These are phyloP conservation scores for Nomada flava DNA, from an alignment of 2,888 invertebrate species.

Conservation along the genomic window DNA sequence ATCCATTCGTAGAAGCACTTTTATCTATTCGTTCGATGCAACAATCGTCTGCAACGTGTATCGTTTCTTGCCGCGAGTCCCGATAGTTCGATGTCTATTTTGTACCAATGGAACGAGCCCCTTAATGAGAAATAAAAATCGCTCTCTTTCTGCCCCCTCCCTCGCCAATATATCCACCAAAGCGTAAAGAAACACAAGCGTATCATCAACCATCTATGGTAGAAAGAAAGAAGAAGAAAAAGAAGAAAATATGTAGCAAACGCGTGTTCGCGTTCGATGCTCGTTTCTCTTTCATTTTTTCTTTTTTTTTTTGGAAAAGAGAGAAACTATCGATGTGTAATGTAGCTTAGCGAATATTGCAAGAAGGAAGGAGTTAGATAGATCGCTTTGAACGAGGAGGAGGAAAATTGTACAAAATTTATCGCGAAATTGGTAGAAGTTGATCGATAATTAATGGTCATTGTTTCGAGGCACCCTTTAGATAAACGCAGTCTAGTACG, in stretches of 20 bases:
- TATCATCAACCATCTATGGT: constrained; percentile 24
- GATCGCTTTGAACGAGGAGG: constrained; percentile 61
- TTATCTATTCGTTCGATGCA: constrained; percentile 31
- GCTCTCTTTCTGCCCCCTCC: not conserved
- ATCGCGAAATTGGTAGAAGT: constrained; percentile 73
- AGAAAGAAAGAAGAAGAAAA: not conserved
- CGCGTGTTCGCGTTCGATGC: not conserved
- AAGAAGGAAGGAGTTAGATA: constrained; percentile 63
- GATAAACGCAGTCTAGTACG: constrained; percentile 83
- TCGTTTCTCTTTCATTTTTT: not conserved
- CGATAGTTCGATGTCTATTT: constrained; percentile 46
- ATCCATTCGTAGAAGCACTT: constrained; percentile 39
- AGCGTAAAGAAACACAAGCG: constrained; percentile 30
- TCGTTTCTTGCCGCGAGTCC: constrained; percentile 35
- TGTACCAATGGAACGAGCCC: constrained; percentile 37
- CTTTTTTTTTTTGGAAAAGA: constrained; percentile 20
- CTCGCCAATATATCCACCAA: constrained; percentile 38
- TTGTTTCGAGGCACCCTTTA: constrained; percentile 78
- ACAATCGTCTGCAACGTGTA: constrained; percentile 34
- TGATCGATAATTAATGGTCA: constrained; percentile 73
- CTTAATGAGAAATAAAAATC: constrained; percentile 13
- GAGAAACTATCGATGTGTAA: constrained; percentile 50
- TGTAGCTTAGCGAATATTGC: constrained; percentile 52
- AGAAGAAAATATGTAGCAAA: not conserved
- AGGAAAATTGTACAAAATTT: constrained; percentile 74